Evolutionary conservation across 2,888 invertebrate genomes (phyloP).

Genomic region (Alsophila aescularia): DNA sequence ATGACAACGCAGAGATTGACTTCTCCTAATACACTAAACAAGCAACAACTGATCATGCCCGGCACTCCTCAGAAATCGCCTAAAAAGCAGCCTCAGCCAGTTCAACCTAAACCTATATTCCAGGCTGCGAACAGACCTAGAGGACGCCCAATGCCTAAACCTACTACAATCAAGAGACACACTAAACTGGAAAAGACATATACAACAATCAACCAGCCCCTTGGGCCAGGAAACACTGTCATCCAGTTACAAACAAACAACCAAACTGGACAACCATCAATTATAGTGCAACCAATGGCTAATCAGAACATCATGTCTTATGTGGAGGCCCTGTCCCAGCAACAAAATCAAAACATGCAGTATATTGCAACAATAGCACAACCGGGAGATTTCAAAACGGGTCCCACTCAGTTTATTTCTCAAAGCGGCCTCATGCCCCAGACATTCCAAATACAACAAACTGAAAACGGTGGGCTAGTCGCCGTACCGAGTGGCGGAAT

Average conservation of each 20-base stretch:
- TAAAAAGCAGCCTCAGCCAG: constrained; percentile 74
- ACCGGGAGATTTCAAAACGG: constrained; percentile 84
- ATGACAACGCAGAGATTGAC: constrained; percentile 75
- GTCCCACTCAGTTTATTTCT: constrained; percentile 83
- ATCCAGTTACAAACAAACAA: constrained; percentile 84
- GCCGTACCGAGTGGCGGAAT: constrained; percentile 85
- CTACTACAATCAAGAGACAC: constrained; percentile 76
- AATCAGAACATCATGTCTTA: constrained; percentile 87
- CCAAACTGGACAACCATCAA: constrained; percentile 85
- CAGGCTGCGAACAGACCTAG: constrained; percentile 73
- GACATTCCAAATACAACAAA: constrained; percentile 85
- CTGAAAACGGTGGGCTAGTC: constrained; percentile 85
- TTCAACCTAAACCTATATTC: constrained; percentile 80
- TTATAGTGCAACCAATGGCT: constrained; percentile 88
- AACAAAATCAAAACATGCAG: constrained; percentile 89
- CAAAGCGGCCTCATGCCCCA: constrained; percentile 83
- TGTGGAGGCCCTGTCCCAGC: constrained; percentile 88
- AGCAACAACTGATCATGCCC: constrained; percentile 76
- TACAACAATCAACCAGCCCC: constrained; percentile 77
- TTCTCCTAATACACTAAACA: constrained; percentile 74
- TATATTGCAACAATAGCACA: constrained; percentile 89
- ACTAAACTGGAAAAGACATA: constrained; percentile 79
- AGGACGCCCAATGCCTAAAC: constrained; percentile 78
- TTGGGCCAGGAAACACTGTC: constrained; percentile 79
- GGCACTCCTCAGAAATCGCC: constrained; percentile 75